Percentiles rank a stretch among this genome's conserved stretches.
phyloP scores from a whole-genome alignment of 2,113 vertebrate species.

The Syngnathoides biaculeatus region DNA sequence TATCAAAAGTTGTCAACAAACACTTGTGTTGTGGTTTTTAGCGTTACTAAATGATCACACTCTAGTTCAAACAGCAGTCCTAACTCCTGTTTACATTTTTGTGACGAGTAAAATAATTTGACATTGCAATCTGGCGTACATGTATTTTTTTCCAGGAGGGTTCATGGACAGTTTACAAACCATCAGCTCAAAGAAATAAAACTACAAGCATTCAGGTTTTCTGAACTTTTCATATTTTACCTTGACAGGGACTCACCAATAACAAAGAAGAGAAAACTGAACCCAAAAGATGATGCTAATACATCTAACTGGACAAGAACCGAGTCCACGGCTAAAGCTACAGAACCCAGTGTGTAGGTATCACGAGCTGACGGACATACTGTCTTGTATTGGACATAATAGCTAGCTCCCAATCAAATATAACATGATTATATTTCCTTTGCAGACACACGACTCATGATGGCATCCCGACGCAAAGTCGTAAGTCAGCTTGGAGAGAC shows the following conservation, averaged over 20 bases:
- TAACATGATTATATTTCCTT: neutral
- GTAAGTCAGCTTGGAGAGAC: neutral
- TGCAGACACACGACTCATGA: neutral
- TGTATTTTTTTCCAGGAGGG: neutral
- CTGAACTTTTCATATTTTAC: neutral
- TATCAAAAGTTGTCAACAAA: too few species aligned
- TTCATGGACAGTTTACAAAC: too few species aligned
- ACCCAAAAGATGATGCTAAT: neutral
- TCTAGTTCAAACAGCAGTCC: too few species aligned
- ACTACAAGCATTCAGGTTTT: too few species aligned
- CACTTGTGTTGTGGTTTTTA: too few species aligned
- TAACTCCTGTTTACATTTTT: too few species aligned
- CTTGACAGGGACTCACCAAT: neutral
- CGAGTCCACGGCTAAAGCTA: neutral
- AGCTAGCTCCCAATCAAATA: neutral
- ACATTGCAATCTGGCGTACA: too few species aligned
- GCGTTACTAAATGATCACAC: too few species aligned
- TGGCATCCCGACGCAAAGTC: neutral
- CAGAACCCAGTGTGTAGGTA: neutral
- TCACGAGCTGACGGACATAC: neutral
- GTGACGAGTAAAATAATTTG: too few species aligned
- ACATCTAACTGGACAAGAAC: neutral
- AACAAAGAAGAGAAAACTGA: conserved; percentile 10
- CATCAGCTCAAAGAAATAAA: too few species aligned
- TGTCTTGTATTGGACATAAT: neutral